Evolutionary conservation across 2,113 vertebrate species (phyloP), one percentile per base, ranked within the genome.

Genomic region (Notothenia rossii): DNA sequence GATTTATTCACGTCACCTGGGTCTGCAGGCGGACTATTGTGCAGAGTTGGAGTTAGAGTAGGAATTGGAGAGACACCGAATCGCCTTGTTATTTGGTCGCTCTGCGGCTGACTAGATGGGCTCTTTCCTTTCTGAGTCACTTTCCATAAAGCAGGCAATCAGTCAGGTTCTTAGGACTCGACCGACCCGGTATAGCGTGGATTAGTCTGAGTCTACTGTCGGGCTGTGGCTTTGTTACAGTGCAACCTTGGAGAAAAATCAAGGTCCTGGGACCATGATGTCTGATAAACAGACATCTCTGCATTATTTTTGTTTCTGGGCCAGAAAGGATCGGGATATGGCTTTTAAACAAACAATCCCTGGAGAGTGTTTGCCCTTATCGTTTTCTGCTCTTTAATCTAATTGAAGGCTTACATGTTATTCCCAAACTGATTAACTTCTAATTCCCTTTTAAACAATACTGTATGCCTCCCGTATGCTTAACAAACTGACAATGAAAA

Each of bases 111-210:
- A 79, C 67, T 88, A 88, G 85, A 89, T 88, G 82, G 85, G 81
- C 79, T 59, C 70, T 70, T 82, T 90, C 73, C 79, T 83, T 72
- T 83, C 66, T 58, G 70, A 72, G 92, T 91, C 91, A 84, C 88
- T 88, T 93, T 77, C 83, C 83, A 92, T 91, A 62, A 88, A 84
- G 69, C 46, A 82, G 73, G 43, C 76, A 89, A 89, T 93, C 92
- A 81, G 87, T 91, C 89, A 89, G 75, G 54, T 56, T 64, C 60
- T 74, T 71, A 48, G 17, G 50, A 77, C 67, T 14, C 3, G 1
- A 59, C 68, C 25, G 50, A 70, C 79, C 82, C 77, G 33, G 49
- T 60, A 62, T 50, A 68, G 70, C 11, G n/a, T 5, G 13, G 80
- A 89, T 86, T 79, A 85, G 74, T 76, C 43, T 18, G 59, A 60